phyloP scores from a whole-genome alignment of 2,888 invertebrate genomes.

The Cephus runcator region DNA sequence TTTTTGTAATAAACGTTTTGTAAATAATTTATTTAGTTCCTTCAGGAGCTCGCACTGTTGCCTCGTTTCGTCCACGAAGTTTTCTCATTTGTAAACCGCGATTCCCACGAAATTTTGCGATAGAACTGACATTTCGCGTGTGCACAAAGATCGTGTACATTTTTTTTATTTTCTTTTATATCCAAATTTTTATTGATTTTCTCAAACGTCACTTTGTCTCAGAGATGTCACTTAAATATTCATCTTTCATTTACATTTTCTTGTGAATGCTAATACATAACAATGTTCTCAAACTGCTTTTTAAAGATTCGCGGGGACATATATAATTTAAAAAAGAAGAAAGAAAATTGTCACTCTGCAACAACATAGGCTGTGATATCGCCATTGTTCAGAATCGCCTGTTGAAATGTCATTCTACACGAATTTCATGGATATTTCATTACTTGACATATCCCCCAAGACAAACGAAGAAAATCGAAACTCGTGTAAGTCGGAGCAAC shows the following conservation, averaged over 20 bases:
- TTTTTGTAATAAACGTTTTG: constrained; percentile 15
- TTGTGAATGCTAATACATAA: constrained; percentile 12
- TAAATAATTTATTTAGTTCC: constrained; percentile 6
- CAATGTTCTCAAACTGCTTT: constrained; percentile 26
- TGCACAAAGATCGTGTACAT: not conserved
- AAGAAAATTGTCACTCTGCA: constrained; percentile 38
- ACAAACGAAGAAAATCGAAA: not conserved
- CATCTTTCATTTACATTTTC: constrained; percentile 16
- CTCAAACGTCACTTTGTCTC: not conserved
- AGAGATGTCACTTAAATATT: not conserved
- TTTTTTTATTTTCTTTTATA: not conserved
- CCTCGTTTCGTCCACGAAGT: not conserved
- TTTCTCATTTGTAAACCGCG: not conserved
- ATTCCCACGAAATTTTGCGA: not conserved
- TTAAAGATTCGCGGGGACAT: constrained; percentile 31
- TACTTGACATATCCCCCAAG: not conserved
- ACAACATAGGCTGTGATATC: constrained; percentile 44
- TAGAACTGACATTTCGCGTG: not conserved
- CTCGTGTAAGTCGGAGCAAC: not conserved
- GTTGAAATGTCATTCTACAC: not conserved
- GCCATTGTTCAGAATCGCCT: constrained; percentile 31
- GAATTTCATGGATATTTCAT: not conserved
- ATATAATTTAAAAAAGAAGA: constrained; percentile 30
- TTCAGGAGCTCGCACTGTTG: not conserved
- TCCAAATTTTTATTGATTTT: not conserved